These are phyloP conservation scores for Autographa pulchrina DNA, from an alignment of 2,888 invertebrate species.

Conservation along the genomic window DNA sequence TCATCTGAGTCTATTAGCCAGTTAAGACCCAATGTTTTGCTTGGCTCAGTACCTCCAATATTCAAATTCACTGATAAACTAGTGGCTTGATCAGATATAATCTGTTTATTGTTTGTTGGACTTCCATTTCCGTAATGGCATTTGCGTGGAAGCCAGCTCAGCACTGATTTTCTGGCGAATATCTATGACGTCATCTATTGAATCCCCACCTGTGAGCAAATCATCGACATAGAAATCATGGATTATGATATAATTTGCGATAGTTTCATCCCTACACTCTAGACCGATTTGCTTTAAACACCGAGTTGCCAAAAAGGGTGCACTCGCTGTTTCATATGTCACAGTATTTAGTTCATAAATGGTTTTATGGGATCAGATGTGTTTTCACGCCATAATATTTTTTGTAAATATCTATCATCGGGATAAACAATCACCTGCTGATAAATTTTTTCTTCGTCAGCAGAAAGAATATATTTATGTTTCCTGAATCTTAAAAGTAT, in stretches of 20 bases:
- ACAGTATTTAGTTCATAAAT: slow-evolving; percentile 10
- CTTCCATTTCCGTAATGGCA: slow-evolving; percentile 29
- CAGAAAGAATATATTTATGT: slow-evolving; percentile 7
- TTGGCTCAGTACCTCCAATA: slow-evolving; percentile 17
- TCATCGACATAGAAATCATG: slow-evolving; percentile 18
- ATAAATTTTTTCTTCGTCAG: slow-evolving; percentile 9
- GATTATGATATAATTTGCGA: neutral
- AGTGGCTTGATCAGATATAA: slow-evolving; percentile 20
- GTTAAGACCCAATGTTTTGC: slow-evolving; percentile 23
- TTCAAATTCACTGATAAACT: slow-evolving; percentile 33
- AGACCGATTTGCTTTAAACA: neutral
- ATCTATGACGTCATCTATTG: slow-evolving; percentile 8
- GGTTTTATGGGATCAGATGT: neutral
- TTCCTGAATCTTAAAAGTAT: slow-evolving; percentile 3
- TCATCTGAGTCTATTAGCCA: slow-evolving; percentile 50
- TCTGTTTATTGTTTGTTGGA: slow-evolving; percentile 46
- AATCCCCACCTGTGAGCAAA: slow-evolving; percentile 10
- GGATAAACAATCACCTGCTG: neutral
- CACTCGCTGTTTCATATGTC: slow-evolving; percentile 11
- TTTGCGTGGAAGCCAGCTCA: slow-evolving; percentile 44
- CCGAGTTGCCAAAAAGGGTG: slow-evolving; percentile 5
- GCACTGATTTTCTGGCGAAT: slow-evolving; percentile 33
- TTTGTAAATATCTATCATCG: slow-evolving; percentile 4
- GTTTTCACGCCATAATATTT: slow-evolving; percentile 12
- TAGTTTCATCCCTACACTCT: neutral